These are phyloP conservation scores for Rhimphoctona megacephalus DNA, from an alignment of 2,888 invertebrate species.

Conservation along the genomic window DNA sequence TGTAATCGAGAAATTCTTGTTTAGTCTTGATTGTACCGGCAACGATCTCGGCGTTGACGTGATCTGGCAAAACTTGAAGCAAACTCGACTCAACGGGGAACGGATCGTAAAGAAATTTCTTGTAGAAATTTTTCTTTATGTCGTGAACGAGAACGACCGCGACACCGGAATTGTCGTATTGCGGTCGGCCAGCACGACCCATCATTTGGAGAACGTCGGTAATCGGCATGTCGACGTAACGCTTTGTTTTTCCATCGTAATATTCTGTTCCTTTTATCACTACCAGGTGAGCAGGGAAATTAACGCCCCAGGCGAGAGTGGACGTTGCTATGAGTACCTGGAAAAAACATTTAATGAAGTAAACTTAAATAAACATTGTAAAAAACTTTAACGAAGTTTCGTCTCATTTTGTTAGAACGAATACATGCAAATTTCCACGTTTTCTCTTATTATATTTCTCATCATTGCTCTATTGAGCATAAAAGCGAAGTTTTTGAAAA, in stretches of 20 bases:
- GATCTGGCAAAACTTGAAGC: conserved; percentile 96
- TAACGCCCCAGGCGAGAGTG: conserved; percentile 99
- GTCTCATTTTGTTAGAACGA: too few relatives aligned
- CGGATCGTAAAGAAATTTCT: conserved; percentile 99
- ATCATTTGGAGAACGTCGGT: conserved; percentile 99
- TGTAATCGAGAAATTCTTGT: conserved; percentile 97
- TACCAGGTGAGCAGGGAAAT: conserved; percentile 98
- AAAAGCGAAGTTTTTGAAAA: too few relatives aligned
- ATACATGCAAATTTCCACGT: too few relatives aligned
- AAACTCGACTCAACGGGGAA: conserved; percentile 99
- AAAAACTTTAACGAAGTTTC: too few relatives aligned
- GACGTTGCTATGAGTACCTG: conserved; percentile 97
- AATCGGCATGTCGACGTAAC: conserved; percentile 99
- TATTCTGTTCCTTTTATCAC: conserved; percentile 99
- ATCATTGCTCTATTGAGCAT: too few relatives aligned
- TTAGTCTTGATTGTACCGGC: conserved; percentile 97
- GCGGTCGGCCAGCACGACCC: conserved; percentile 98
- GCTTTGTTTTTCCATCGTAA: conserved; percentile 97
- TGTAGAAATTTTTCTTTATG: conserved; percentile 99
- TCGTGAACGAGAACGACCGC: conserved; percentile 97
- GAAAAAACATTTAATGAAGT: conserved; percentile 41
- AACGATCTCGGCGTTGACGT: conserved; percentile 98
- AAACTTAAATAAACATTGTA: background rate
- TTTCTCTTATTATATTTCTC: too few relatives aligned
- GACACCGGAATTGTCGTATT: conserved; percentile 97